Conservation (phyloP, 2,888 invertebrate species). For the Calameuta idolon region DNA sequence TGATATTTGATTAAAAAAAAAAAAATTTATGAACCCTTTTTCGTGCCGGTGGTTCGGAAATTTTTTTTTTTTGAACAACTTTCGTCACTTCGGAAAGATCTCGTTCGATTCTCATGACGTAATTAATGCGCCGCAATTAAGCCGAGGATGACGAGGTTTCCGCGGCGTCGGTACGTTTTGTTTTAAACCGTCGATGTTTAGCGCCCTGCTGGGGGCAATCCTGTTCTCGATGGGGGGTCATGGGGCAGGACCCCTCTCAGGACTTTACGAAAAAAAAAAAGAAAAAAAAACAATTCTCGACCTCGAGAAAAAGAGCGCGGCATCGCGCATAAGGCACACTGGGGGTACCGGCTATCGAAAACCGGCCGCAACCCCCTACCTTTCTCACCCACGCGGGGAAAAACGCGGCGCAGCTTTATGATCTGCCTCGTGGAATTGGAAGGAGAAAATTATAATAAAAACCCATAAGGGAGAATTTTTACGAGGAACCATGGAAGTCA, state of each 20-base stretch:
- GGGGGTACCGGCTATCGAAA: not conserved
- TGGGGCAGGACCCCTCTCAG: slow-evolving; percentile 31
- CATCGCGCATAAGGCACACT: not conserved
- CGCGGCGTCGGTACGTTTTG: slow-evolving; percentile 61
- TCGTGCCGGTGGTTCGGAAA: not conserved
- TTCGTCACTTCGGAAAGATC: not conserved
- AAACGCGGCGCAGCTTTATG: slow-evolving; percentile 13
- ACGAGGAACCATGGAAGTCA: not conserved
- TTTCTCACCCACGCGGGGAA: slow-evolving; percentile 23
- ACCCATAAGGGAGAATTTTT: not conserved
- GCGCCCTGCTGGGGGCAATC: slow-evolving; percentile 66
- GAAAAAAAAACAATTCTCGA: not conserved
- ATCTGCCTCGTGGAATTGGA: slow-evolving; percentile 2
- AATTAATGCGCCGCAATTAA: slow-evolving; percentile 66
- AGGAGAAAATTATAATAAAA: slow-evolving; percentile 4
- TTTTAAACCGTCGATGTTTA: slow-evolving; percentile 62
- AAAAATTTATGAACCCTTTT: not conserved
- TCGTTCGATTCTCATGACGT: slow-evolving; percentile 30
- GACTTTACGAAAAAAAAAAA: not conserved
- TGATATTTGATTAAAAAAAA: too few relatives aligned
- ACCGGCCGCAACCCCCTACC: slow-evolving; percentile 6
- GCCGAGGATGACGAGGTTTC: slow-evolving; percentile 56
- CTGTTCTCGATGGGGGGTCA: slow-evolving; percentile 60
- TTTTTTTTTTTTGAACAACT: not conserved
- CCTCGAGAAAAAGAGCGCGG: slow-evolving; percentile 2